Conservation (phyloP, 2,113 vertebrate genomes). For the Nycticebus coucang region DNA sequence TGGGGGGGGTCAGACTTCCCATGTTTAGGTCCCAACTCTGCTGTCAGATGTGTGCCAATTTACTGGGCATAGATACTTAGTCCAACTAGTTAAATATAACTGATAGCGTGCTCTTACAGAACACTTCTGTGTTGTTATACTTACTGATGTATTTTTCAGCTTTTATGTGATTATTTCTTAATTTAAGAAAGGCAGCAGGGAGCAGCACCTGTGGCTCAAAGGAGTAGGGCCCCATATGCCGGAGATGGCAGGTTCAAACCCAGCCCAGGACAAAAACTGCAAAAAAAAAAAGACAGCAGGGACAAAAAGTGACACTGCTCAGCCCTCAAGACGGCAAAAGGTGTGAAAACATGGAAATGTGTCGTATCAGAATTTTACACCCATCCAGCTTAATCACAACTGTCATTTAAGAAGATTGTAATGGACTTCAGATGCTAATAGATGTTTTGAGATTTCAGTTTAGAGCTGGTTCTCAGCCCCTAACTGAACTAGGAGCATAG, state of each 20-base stretch:
- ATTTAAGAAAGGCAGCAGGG: constrained; percentile 45
- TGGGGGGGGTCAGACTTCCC: background rate
- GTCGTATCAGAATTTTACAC: background rate
- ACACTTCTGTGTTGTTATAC: background rate
- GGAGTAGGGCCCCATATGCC: too few relatives aligned
- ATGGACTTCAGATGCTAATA: background rate
- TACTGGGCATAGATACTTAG: background rate
- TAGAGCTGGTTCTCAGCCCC: background rate
- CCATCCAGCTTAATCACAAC: background rate
- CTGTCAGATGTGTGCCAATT: background rate
- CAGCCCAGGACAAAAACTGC: too few relatives aligned
- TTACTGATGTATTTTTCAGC: constrained; percentile 47
- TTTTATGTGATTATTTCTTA: constrained; percentile 24
- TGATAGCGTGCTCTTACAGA: background rate
- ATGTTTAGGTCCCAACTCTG: background rate
- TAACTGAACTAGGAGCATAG: background rate
- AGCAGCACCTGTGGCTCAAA: too few relatives aligned
- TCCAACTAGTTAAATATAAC: background rate
- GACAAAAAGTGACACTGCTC: background rate
- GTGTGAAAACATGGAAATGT: background rate
- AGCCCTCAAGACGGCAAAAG: background rate
- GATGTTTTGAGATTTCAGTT: background rate
- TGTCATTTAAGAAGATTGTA: background rate
- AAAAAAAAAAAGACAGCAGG: background rate
- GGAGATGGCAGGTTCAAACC: too few relatives aligned